Conservation (phyloP, 2,113 vertebrate species). For the mouse (Mus musculus) region DNA sequence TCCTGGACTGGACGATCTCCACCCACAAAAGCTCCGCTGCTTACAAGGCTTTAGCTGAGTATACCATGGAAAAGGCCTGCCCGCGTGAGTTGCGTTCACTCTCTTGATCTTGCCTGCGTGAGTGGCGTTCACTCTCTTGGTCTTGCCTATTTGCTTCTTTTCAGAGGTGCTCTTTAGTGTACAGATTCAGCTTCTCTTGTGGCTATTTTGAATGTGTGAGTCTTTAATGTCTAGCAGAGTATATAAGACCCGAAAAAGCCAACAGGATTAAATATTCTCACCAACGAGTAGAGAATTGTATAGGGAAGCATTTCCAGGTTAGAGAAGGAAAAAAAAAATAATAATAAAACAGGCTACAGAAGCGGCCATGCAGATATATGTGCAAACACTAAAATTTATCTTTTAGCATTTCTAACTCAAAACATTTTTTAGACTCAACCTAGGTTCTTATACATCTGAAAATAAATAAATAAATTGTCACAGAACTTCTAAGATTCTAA, state of each 20-base stretch:
- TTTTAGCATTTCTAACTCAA: background rate
- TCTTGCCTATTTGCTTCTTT: background rate
- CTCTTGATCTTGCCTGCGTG: background rate
- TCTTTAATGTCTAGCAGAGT: background rate
- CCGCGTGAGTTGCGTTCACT: background rate
- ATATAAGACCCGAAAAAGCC: background rate
- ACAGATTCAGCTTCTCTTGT: background rate
- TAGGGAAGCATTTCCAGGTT: background rate
- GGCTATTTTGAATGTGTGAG: background rate
- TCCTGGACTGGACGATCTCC: background rate
- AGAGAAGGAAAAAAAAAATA: background rate
- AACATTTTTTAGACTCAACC: background rate
- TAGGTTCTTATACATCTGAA: background rate
- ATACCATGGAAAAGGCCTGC: background rate
- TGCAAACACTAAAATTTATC: background rate
- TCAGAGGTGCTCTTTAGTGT: background rate
- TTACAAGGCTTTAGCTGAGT: background rate
- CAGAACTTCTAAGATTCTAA: background rate
- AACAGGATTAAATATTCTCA: background rate
- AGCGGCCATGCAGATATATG: background rate
- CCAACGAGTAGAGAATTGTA: background rate
- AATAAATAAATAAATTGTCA: background rate
- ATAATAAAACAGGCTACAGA: background rate
- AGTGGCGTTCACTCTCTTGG: background rate
- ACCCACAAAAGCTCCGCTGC: background rate